Evolutionary conservation across 2,888 invertebrate species (phyloP).

Genomic region (Labia minor): DNA sequence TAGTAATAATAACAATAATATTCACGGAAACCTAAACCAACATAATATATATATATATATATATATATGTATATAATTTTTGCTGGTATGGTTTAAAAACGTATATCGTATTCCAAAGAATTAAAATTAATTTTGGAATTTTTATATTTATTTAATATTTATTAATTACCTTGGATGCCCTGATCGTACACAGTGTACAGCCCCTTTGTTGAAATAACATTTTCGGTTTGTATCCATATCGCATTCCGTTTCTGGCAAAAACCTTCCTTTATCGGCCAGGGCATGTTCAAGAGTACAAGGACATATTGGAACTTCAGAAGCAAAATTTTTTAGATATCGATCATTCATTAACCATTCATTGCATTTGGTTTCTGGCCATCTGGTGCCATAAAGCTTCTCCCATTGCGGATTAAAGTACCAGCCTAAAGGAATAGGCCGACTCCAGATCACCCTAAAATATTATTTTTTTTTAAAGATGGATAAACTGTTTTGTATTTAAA

Average conservation of each 20-base stretch:
- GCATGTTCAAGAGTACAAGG: constrained; percentile 90
- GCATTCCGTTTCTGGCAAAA: constrained; percentile 78
- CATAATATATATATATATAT: too few relatives aligned
- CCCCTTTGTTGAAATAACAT: constrained; percentile 79
- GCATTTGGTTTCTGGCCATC: constrained; percentile 77
- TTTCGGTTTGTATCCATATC: constrained; percentile 83
- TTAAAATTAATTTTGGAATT: too few relatives aligned
- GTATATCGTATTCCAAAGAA: too few relatives aligned
- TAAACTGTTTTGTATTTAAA: too few relatives aligned
- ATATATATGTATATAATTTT: too few relatives aligned
- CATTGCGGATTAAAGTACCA: constrained; percentile 91
- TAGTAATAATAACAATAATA: too few relatives aligned
- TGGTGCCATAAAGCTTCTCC: constrained; percentile 63
- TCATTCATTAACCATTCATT: constrained; percentile 84
- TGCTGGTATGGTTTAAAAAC: too few relatives aligned
- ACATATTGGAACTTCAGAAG: constrained; percentile 68
- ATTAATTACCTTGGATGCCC: constrained; percentile 73
- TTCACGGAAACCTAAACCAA: too few relatives aligned
- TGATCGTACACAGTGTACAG: constrained; percentile 84
- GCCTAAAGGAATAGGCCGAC: constrained; percentile 77
- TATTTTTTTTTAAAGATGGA: constrained; percentile 31
- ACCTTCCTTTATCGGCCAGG: constrained; percentile 81
- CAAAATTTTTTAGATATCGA: constrained; percentile 71
- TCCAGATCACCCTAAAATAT: constrained; percentile 72
- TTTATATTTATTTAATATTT: too few relatives aligned